Conservation (phyloP, 1,140 invertebrate genomes). For the Euwallacea fornicatus region DNA sequence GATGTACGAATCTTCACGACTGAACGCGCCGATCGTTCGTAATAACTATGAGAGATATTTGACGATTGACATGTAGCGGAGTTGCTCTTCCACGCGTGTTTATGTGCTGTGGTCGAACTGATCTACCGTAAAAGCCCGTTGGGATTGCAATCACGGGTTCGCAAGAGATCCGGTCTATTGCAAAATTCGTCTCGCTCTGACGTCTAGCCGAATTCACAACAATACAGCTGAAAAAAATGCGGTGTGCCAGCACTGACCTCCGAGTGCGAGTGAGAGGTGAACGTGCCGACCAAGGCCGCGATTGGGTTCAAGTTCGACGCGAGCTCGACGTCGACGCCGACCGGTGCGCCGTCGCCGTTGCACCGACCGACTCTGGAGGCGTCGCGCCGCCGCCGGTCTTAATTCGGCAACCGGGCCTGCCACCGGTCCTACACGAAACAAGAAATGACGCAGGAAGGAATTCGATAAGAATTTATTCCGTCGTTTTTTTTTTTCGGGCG, state of each 20-base stretch:
- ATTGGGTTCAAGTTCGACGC: constrained; percentile 27
- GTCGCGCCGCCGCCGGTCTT: constrained; percentile 2
- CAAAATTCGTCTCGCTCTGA: constrained; percentile 29
- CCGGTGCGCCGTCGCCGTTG: constrained; percentile 14
- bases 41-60: too few relatives aligned
- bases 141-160: constrained; percentile 17
- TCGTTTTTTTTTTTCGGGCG: not conserved
- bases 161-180: constrained; percentile 31
- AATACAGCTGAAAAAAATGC: constrained; percentile 16
- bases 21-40: too few relatives aligned
- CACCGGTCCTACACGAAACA: constrained; percentile 21
- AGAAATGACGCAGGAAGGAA: constrained; percentile 18
- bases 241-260: constrained; percentile 24
- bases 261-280: constrained; percentile 26
- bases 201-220: constrained; percentile 27
- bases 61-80: too few relatives aligned
- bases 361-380: not conserved
- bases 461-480: not conserved
- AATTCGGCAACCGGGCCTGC: constrained; percentile 19
- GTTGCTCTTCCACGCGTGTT: too few relatives aligned
- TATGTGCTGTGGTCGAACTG: not conserved
- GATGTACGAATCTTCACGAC: too few relatives aligned
- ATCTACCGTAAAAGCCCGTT: constrained; percentile 23
- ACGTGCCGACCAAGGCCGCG: constrained; percentile 23
- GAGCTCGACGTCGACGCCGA: constrained; percentile 15